Percentiles rank a stretch among this genome's conserved stretches.
Evolutionary conservation across 2,888 invertebrate species (phyloP).

Genomic region (Deroplatys truncata): DNA sequence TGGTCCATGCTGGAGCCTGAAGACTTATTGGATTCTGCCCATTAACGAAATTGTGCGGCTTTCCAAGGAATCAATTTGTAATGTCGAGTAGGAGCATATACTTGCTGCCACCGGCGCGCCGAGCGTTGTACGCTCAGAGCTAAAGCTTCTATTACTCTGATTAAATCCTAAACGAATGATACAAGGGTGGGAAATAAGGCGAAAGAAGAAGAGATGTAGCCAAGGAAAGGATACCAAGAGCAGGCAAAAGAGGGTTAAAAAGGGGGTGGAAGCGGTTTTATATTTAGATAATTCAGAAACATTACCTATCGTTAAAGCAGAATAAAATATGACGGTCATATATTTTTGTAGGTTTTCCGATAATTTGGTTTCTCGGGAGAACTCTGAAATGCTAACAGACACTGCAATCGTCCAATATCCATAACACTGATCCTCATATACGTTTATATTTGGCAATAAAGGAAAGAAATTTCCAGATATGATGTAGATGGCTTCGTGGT

Average conservation of each 20-base stretch:
- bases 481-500: no score
- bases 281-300: constrained; percentile 24
- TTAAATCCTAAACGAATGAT: constrained; percentile 32
- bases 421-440: not conserved
- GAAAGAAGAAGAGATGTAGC: not conserved
- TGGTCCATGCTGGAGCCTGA: constrained; percentile 6
- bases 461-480: no score
- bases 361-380: constrained; percentile 9
- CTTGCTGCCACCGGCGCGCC: not conserved
- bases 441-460: no score
- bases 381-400: constrained; percentile 3
- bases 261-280: not conserved
- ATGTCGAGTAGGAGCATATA: constrained; percentile 21
- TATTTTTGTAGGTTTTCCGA: constrained; percentile 17
- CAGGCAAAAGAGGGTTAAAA: not conserved
- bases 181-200: constrained; percentile 6
- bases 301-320: constrained; percentile 17
- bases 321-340: constrained; percentile 18
- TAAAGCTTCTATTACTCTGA: constrained; percentile 32
- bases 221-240: not conserved
- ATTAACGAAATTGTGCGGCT: constrained; percentile 31
- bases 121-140: not conserved
- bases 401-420: not conserved
- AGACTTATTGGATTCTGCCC: constrained; percentile 29
- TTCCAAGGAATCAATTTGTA: constrained; percentile 31